Evolutionary conservation across 1,140 invertebrate species (phyloP).

Genomic region (Reticulitermes speratus): DNA sequence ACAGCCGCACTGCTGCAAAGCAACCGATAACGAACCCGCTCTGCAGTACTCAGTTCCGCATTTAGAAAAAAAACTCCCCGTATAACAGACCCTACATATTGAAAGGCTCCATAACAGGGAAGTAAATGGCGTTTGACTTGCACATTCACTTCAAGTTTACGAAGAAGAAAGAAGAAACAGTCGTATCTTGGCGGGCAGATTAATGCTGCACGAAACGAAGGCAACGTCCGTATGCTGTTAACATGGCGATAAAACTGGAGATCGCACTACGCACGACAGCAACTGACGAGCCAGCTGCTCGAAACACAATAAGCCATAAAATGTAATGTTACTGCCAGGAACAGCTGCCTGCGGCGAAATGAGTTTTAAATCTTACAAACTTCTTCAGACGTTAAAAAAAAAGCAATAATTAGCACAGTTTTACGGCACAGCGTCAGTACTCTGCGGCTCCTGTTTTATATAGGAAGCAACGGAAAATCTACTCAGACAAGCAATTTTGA

Average conservation of each 20-base stretch:
- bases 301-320: background rate
- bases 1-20: no score
- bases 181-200: background rate
- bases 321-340: background rate
- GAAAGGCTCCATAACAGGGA: no score
- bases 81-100: no score
- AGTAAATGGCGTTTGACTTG: no score
- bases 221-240: background rate
- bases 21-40: no score
- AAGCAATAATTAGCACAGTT: background rate
- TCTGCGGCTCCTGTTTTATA: background rate
- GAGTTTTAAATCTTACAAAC: slow-evolving; percentile 6
- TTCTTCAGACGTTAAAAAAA: background rate
- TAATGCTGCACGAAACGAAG: background rate
- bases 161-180: no score
- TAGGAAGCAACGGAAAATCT: background rate
- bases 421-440: background rate
- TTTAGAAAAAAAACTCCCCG: no score
- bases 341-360: background rate
- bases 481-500: background rate
- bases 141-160: no score
- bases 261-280: background rate
- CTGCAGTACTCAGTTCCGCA: no score
- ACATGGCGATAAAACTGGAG: background rate
- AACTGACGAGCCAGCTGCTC: background rate